These are phyloP conservation scores for Cremastobaeus sp. DNA, from an alignment of 2,888 invertebrate species.

Conservation along the genomic window DNA sequence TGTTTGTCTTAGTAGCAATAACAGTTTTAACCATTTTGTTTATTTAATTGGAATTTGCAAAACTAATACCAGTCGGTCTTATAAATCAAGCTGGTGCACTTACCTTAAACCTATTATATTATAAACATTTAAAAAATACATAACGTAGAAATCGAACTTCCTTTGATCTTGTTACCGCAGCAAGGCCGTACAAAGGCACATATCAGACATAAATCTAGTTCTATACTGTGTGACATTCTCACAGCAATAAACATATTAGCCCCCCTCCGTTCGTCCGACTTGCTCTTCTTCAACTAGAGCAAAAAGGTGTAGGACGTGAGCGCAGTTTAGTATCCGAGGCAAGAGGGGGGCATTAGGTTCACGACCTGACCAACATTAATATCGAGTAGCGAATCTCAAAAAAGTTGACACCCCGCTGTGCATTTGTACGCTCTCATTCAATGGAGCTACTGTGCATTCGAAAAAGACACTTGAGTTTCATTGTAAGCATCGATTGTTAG, in stretches of 20 bases:
- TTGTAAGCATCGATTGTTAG: conserved; percentile 70
- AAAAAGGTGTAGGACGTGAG: conserved; percentile 62
- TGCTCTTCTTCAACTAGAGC: conserved; percentile 18
- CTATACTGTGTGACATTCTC: conserved; percentile 71
- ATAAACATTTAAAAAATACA: too few relatives aligned
- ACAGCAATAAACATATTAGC: conserved; percentile 77
- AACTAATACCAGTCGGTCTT: too few relatives aligned
- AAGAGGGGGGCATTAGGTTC: conserved; percentile 67
- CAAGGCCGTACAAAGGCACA: conserved; percentile 25
- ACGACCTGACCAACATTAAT: conserved; percentile 67
- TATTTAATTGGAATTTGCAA: too few relatives aligned
- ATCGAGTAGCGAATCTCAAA: conserved; percentile 76
- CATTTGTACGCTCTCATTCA: conserved; percentile 75
- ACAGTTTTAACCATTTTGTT: too few relatives aligned
- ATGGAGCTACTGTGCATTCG: conserved; percentile 71
- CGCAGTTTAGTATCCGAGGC: conserved; percentile 33
- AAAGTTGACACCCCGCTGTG: conserved; percentile 74
- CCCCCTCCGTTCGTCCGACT: conserved; percentile 31
- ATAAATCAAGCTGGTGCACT: too few relatives aligned
- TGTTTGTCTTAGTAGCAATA: too few relatives aligned
- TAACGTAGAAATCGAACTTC: conserved; percentile 7
- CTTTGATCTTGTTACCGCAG: conserved; percentile 30
- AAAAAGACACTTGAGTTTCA: conserved; percentile 74
- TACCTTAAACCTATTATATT: too few relatives aligned
- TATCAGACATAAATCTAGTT: conserved; percentile 69